A percentile compares a stretch with the other conserved stretches of the same genome.
These are phyloP conservation scores for Notechis scutatus DNA, from an alignment of 2,113 vertebrate species.

Conservation along the genomic window DNA sequence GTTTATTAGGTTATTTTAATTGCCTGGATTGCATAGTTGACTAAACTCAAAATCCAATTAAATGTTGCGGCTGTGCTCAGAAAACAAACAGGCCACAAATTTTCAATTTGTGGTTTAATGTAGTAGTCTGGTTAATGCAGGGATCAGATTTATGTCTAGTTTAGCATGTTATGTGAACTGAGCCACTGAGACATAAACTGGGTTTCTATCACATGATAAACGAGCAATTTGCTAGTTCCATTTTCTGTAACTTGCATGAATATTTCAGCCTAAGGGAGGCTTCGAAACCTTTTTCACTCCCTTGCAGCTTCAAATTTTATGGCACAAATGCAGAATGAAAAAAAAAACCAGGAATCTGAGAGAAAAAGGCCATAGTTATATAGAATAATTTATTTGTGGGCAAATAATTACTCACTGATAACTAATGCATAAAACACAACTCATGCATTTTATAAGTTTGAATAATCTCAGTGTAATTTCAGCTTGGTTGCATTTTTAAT, in stretches of 20 bases:
- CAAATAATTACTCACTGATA: background rate
- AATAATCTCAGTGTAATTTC: background rate
- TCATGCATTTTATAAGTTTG: background rate
- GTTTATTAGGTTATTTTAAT: background rate
- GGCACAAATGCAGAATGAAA: background rate
- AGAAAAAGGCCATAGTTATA: background rate
- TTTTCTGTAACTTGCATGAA: background rate
- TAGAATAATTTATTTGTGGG: slow-evolving; percentile 14
- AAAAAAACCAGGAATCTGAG: background rate
- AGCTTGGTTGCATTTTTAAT: background rate
- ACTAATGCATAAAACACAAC: background rate
- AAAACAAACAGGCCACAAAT: background rate
- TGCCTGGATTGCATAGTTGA: background rate
- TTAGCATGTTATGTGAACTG: background rate
- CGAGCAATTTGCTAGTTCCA: background rate
- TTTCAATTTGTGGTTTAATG: background rate
- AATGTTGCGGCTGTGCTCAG: background rate
- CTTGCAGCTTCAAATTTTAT: background rate
- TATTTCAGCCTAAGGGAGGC: background rate
- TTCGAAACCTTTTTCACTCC: background rate
- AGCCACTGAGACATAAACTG: background rate
- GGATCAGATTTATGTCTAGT: background rate
- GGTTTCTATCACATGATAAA: background rate
- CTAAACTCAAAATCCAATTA: background rate
- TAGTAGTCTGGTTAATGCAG: background rate